A percentile compares a stretch with the other conserved stretches of the same genome.
Conservation (phyloP, 2,888 invertebrate species). For the Unio delphinus region DNA sequence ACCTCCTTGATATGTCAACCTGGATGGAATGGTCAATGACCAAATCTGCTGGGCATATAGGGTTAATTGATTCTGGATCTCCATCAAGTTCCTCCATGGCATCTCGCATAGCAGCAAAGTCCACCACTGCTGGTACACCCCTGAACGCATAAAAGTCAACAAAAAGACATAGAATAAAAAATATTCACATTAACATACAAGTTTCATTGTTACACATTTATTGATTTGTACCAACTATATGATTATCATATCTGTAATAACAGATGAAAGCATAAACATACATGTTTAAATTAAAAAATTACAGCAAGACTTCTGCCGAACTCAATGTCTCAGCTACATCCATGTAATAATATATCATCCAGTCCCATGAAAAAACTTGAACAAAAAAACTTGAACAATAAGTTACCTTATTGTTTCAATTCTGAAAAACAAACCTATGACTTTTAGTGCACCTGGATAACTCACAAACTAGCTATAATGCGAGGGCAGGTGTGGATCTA, state of each 20-base stretch:
- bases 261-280: background rate
- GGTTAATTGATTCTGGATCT: slow-evolving; percentile 94
- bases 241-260: background rate
- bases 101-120: slow-evolving; percentile 98
- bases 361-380: no score
- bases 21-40: slow-evolving; percentile 99
- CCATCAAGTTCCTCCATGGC: slow-evolving; percentile 90
- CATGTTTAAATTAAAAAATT: no score
- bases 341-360: no score
- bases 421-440: no score
- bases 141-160: slow-evolving; percentile 74
- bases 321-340: no score
- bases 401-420: no score
- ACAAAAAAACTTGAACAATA: no score
- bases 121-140: slow-evolving; percentile 98
- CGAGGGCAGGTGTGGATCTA: no score
- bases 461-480: no score
- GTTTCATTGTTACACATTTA: background rate
- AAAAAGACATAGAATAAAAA: background rate
- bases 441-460: no score
- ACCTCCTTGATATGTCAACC: slow-evolving; percentile 87
- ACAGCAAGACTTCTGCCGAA: no score
- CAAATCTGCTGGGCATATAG: slow-evolving; percentile 95
- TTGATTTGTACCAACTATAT: background rate
- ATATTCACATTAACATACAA: background rate